Evolutionary conservation across 2,797 vertebrate species (phyloP), one percentile per base, ranked within the genome.

Genomic region (Rhyacichthys aspro): DNA sequence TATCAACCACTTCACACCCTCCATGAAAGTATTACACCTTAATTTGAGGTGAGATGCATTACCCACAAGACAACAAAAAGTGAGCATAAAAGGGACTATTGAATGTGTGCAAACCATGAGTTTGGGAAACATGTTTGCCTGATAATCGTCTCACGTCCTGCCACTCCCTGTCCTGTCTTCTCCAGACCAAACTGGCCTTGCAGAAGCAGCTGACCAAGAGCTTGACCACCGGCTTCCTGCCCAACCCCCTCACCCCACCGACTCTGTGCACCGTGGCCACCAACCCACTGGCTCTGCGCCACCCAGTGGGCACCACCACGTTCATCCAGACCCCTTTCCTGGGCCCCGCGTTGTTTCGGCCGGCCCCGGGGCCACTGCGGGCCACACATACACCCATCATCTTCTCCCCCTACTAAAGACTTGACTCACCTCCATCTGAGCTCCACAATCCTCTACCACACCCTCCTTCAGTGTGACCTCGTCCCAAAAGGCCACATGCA

Each of bases 121-220:
- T 67, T 48, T 60, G 17, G 52, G 60, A 52, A 65, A 44, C 68
- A 47, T 81, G 82, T 81, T 83, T 68, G 56, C 48, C 15, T 19
- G 3, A 45, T 67, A 71, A 66, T 63, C 50, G 16, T 77, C 68
- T 74, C 56, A 50, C 76, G 46, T 67, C 67, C 72, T 67, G 48
- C 64, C 17, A 6, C 43, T 47, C 34, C 62, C 59, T 58, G 37
- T 70, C 69, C 63, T 85, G 61, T 82, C 54, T 73, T 63, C 79
- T 71, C 43, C 90, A 99, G 97, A 97, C 97, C 89, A 98, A 98
- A 86, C 92, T 98, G 93, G 96, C 96, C 80, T 91, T 98, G 89
- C 97, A 98, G 92, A 99, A 98, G 91, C 96, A 98, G 70, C 93
- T 99, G 91, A 94, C 95, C 87, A 99, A 97, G 93, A 96, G 92